Evolutionary conservation across 2,113 vertebrate genomes (phyloP).

Genomic region (Protobothrops mucrosquamatus): DNA sequence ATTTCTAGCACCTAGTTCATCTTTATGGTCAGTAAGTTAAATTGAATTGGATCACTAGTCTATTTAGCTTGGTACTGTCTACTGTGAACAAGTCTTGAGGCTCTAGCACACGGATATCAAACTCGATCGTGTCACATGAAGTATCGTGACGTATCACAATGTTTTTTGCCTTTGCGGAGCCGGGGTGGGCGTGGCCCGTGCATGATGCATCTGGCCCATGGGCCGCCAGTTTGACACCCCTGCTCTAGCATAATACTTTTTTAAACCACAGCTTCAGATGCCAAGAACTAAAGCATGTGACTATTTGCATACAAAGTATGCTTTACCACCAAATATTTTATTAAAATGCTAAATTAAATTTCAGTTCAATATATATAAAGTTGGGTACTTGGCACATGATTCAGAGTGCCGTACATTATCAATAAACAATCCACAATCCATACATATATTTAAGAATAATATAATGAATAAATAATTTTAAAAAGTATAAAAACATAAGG

Average conservation of each 20-base stretch:
- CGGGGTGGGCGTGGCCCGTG: too few relatives aligned
- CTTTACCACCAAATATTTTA: not conserved
- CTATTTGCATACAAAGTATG: not conserved
- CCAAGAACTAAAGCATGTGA: not conserved
- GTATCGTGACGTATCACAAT: too few relatives aligned
- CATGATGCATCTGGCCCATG: too few relatives aligned
- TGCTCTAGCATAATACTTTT: not conserved
- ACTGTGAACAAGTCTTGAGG: not conserved
- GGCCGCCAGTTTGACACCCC: too few relatives aligned
- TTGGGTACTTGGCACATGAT: not conserved
- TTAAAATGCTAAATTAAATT: not conserved
- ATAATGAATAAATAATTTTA: not conserved
- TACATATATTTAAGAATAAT: not conserved
- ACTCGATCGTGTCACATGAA: too few relatives aligned
- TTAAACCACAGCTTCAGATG: not conserved
- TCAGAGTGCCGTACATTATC: not conserved
- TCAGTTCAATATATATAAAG: not conserved
- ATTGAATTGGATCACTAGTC: not conserved
- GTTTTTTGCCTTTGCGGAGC: too few relatives aligned
- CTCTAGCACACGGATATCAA: not conserved
- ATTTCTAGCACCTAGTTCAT: not conserved
- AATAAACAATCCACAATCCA: not conserved
- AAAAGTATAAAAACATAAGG: not conserved
- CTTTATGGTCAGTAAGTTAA: not conserved
- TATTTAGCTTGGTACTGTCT: not conserved